Evolutionary conservation across 2,888 invertebrate species (phyloP).

Genomic region (Cerastoderma edule): DNA sequence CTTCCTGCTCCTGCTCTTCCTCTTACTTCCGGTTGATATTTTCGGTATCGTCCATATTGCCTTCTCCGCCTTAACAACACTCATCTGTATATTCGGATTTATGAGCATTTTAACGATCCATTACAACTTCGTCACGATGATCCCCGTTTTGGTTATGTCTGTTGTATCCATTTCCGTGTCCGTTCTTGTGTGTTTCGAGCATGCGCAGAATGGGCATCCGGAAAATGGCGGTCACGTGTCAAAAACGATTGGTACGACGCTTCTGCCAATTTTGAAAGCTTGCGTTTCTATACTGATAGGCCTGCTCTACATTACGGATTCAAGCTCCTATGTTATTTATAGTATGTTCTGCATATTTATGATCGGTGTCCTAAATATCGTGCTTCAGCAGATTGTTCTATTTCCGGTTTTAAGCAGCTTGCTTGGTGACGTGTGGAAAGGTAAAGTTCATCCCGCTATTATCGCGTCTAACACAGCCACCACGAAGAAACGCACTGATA

Average conservation of each 20-base stretch:
- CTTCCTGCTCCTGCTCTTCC: neutral
- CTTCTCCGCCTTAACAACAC: neutral
- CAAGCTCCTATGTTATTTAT: neutral
- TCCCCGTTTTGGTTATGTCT: neutral
- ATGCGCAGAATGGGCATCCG: constrained; percentile 4
- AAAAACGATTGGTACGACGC: neutral
- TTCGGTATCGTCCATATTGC: neutral
- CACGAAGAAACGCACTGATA: neutral
- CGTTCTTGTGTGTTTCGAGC: neutral
- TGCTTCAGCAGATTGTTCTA: neutral
- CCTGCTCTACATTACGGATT: neutral
- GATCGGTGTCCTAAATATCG: neutral
- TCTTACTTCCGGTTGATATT: constrained; percentile 2
- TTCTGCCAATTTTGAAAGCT: neutral
- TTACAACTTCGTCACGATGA: neutral
- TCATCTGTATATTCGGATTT: neutral
- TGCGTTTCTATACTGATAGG: neutral
- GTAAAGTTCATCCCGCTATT: neutral
- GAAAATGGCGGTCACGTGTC: neutral
- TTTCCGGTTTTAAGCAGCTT: neutral
- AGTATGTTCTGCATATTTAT: neutral
- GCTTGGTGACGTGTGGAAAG: neutral
- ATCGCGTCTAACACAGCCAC: neutral
- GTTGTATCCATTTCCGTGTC: neutral
- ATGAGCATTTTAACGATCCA: neutral